Evolutionary conservation across 2,888 invertebrate species (phyloP).

Genomic region (Gastracanthus pulcherrimus): DNA sequence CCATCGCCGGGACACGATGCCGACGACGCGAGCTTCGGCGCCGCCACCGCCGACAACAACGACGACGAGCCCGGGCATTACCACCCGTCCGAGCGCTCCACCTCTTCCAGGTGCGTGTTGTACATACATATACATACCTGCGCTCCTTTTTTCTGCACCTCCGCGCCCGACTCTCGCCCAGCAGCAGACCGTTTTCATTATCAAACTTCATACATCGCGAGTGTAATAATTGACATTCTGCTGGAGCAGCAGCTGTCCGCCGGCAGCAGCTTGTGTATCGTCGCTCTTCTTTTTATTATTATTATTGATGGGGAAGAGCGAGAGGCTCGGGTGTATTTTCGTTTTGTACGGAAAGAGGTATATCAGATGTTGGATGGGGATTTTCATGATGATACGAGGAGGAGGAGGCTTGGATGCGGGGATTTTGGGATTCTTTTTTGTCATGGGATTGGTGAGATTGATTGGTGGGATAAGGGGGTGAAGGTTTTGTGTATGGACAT

Average conservation of each 20-base stretch:
- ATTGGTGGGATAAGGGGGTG: background rate
- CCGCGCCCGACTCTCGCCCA: background rate
- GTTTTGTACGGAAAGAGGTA: background rate
- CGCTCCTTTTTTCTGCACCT: background rate
- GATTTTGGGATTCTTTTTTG: background rate
- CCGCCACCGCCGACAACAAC: background rate
- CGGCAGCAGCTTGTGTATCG: background rate
- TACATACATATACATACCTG: background rate
- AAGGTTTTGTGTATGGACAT: background rate
- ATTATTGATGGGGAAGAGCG: background rate
- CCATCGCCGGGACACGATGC: background rate
- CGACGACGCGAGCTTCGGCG: conserved; percentile 3
- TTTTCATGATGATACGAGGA: no score
- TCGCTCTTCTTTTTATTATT: background rate
- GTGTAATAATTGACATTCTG: background rate
- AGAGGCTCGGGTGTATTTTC: background rate
- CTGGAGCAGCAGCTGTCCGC: background rate
- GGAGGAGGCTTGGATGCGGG: no score
- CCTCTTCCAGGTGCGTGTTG: conserved; percentile 51
- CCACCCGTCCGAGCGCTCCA: conserved; percentile 27
- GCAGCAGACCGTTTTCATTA: background rate
- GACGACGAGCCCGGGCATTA: background rate
- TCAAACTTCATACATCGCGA: background rate
- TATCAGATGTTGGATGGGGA: background rate
- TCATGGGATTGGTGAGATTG: background rate